These are phyloP conservation scores for Agrochola lychnidis DNA, from an alignment of 2,888 invertebrate genomes.

Conservation along the genomic window DNA sequence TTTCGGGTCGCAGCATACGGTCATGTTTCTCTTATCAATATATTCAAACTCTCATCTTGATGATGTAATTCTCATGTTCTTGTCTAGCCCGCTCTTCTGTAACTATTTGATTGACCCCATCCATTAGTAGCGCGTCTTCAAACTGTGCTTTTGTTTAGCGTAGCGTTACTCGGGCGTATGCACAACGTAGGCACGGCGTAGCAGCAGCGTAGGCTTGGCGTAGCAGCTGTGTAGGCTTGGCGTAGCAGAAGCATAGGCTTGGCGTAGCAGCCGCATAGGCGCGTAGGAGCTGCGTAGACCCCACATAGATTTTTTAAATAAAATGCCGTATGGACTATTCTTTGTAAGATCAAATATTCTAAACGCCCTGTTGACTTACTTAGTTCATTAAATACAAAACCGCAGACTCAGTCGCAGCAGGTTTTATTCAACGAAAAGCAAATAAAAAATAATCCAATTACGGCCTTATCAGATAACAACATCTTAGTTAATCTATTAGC, in stretches of 20 bases:
- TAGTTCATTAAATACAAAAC: background rate
- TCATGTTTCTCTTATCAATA: background rate
- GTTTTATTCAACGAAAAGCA: constrained; percentile 20
- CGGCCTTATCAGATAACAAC: constrained; percentile 64
- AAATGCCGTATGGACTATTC: background rate
- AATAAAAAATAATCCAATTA: constrained; percentile 66
- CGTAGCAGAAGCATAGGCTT: background rate
- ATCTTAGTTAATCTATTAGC: constrained; percentile 55
- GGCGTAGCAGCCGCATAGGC: background rate
- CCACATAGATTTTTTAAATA: background rate
- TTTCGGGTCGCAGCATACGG: background rate
- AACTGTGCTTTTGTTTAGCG: background rate
- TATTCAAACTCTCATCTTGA: background rate
- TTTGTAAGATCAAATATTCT: background rate
- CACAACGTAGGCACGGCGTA: background rate
- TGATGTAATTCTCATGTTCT: background rate
- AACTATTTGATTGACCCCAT: background rate
- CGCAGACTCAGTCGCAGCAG: constrained; percentile 1
- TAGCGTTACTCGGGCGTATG: background rate
- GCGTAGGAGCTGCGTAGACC: background rate
- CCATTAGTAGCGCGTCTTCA: background rate
- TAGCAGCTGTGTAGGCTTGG: background rate
- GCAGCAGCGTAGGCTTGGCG: background rate
- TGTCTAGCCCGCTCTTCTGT: background rate
- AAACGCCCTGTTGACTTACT: background rate